Evolutionary conservation across 2,113 vertebrate genomes (phyloP).

Genomic region (Microtus montanus): DNA sequence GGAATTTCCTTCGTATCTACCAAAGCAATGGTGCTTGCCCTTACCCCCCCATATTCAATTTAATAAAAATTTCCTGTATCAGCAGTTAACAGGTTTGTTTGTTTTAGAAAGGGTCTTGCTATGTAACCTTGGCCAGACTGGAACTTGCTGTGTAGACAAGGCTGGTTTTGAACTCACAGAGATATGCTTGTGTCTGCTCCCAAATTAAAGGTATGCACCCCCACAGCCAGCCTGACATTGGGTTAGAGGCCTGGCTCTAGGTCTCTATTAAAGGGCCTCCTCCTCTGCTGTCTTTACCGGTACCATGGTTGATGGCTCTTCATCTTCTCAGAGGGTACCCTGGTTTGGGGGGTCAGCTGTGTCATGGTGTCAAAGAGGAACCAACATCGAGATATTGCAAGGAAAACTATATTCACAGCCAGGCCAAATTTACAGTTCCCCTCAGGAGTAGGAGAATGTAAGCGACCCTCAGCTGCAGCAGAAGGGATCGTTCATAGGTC

Average conservation of each 20-base stretch:
- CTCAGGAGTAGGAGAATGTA: neutral
- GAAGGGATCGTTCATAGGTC: neutral
- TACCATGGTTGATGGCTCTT: neutral
- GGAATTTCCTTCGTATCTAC: neutral
- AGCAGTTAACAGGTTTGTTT: neutral
- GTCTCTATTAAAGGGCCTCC: neutral
- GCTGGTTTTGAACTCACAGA: neutral
- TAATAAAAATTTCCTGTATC: neutral
- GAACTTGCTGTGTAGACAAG: neutral
- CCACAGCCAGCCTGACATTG: neutral
- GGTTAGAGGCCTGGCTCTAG: neutral
- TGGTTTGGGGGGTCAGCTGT: neutral
- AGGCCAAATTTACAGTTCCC: neutral
- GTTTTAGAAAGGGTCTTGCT: neutral
- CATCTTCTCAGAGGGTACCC: neutral
- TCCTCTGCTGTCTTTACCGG: neutral
- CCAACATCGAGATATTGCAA: neutral
- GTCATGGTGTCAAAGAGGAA: neutral
- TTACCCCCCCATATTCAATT: neutral
- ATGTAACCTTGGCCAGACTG: neutral
- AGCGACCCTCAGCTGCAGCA: neutral
- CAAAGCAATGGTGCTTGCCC: neutral
- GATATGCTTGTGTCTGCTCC: neutral
- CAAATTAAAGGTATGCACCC: neutral
- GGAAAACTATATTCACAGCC: neutral